phyloP scores from a whole-genome alignment of 2,113 vertebrate species.

The Trichomycterus rosablanca region DNA sequence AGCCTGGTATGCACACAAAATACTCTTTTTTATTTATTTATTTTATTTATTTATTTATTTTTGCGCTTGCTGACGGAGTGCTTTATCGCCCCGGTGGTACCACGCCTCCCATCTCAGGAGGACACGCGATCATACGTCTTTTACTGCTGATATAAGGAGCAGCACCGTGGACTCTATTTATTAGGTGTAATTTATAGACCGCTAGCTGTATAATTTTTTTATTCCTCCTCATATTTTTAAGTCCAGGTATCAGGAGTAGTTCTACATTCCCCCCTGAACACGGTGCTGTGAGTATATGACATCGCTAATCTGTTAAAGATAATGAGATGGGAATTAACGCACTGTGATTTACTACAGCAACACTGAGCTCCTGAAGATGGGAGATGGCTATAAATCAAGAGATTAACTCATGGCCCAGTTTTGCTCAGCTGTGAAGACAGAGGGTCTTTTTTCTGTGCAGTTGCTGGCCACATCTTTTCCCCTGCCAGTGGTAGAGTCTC shows the following conservation, averaged over 20 bases:
- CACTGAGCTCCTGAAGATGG: slow-evolving; percentile 5
- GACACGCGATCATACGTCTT: slow-evolving; percentile 41
- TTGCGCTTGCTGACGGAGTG: no score
- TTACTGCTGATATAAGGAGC: no score
- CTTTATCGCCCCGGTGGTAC: background rate
- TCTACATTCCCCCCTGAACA: background rate
- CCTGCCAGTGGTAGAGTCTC: no score
- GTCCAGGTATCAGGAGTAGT: background rate
- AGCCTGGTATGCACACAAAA: background rate
- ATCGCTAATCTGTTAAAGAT: slow-evolving; percentile 15
- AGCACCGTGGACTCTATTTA: no score
- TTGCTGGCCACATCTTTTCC: no score
- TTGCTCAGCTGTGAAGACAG: background rate
- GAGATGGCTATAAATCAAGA: slow-evolving; percentile 18
- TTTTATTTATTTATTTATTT: no score
- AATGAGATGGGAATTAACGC: slow-evolving; percentile 6
- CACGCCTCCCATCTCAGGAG: slow-evolving; percentile 32
- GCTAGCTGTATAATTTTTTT: no score
- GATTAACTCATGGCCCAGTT: background rate
- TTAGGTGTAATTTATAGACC: no score
- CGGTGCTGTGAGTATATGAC: background rate
- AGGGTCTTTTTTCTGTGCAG: no score
- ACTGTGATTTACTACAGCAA: slow-evolving; percentile 20
- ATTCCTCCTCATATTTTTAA: no score
- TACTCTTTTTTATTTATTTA: background rate